These are phyloP conservation scores for Gerosis bhagava DNA, from an alignment of 2,888 invertebrate species.

Conservation along the genomic window DNA sequence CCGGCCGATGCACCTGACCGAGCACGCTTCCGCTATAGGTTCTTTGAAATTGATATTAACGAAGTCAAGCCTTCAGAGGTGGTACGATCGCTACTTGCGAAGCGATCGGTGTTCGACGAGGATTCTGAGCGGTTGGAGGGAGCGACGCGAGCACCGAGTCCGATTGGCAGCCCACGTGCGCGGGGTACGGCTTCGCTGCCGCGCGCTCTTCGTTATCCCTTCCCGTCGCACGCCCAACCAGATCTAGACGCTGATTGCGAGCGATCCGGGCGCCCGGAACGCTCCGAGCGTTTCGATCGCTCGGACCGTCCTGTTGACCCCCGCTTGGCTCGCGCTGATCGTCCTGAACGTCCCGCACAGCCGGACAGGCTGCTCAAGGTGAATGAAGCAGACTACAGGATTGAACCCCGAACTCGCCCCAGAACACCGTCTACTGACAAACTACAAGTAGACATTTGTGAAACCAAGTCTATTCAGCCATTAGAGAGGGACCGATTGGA, in stretches of 20 bases:
- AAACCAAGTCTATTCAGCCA: conserved; percentile 42
- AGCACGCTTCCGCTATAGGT: conserved; percentile 85
- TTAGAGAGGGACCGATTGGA: conserved; percentile 43
- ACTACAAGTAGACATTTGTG: conserved; percentile 40
- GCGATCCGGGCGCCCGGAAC: conserved; percentile 13
- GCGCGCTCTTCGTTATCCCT: conserved; percentile 57
- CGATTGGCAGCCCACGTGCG: conserved; percentile 64
- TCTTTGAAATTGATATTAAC: conserved; percentile 90
- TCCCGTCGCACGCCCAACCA: conserved; percentile 83
- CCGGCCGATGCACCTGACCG: conserved; percentile 82
- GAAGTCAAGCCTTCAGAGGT: conserved; percentile 96
- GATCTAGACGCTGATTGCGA: conserved; percentile 15
- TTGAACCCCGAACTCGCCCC: conserved; percentile 77
- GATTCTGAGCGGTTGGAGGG: conserved; percentile 96
- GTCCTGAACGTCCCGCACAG: conserved; percentile 43
- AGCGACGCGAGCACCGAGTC: conserved; percentile 91
- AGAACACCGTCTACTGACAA: conserved; percentile 62
- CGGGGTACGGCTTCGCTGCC: conserved; percentile 50
- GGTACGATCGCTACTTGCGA: conserved; percentile 94
- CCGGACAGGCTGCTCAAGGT: conserved; percentile 45
- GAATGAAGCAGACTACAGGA: conserved; percentile 47
- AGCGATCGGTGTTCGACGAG: conserved; percentile 97
- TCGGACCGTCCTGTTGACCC: conserved; percentile 45
- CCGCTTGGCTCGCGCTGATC: conserved; percentile 46
- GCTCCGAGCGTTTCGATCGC: conserved; percentile 26